Evolutionary conservation across 2,888 invertebrate genomes (phyloP), one percentile per base, ranked within the genome.

Genomic region (Barypeithes pellucidus): DNA sequence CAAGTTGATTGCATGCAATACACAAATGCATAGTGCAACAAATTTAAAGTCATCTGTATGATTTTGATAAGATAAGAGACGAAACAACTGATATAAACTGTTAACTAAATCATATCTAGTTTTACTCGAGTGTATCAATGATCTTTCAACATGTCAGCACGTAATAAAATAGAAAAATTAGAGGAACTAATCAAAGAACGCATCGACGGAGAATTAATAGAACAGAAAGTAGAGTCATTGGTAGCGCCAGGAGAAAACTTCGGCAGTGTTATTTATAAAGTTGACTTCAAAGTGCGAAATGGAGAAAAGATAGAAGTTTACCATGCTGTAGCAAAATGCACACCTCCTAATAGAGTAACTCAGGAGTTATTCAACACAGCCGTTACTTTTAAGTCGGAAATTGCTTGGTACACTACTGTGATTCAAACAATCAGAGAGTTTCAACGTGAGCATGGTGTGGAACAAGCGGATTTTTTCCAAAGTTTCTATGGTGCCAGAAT

Each of bases 321-420:
- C 47, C 73, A 76, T 39, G 67, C 76, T 11, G 76, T 75, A 20
- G 72, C 72, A 0, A 75, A 75, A 67, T 75, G 72, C 57, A 72
- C 72, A 22, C 72, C 72, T 8, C 36, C 47, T 16, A 72, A 75
- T 29, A 36, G 60, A 47, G 22, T 71, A 2, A 74, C 62, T 16
- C 85, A 86, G 79, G 77, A 84, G 22, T 75, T 89, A 0, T 89
- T 89, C 77, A 85, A 89, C 72, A 87, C 87, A 5, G 83, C 86
- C 67, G 83, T 85, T 0, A 88, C 89, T 0, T 88, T 89, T 72
- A 80, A 82, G 1, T 87, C 88, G 5, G 90, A 90, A 81, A 87
- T 87, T 61, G 85, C 85, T n/a, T 85, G 89, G 60, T 90, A 90
- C 76, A 80, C 85, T 39, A 82, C 84, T n/a, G 78, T 89, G 14